Base-by-base conservation (phyloP, 2,797 vertebrate species). In the Pipistrellus nathusii region DNA sequence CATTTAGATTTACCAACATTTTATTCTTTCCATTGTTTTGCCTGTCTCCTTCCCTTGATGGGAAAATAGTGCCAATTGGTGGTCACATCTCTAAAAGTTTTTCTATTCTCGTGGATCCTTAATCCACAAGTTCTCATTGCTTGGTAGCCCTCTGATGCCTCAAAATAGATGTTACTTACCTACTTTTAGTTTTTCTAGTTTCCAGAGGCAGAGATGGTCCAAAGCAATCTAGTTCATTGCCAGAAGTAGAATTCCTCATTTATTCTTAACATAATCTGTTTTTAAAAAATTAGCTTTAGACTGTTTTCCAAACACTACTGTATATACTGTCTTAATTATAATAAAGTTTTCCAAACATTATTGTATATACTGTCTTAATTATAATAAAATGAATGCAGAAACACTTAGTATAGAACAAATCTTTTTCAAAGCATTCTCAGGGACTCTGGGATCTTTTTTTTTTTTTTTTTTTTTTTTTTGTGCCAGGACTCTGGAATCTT, bases 1-100 rank as follows among this genome's bases (percentile, higher is more conserved):
- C 25, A 81, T 91, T 87, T 88, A 90, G 21, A 84, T 76, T 81
- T 85, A 55, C 18, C 32, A 71, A n/a, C 55, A 73, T 85, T 91
- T 85, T 91, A 82, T 23, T 15, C 21, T 66, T 84, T 72, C 7
- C 3, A 4, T 91, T 78, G 25, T 85, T 88, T 13, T 90, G 30
- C 35, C 18, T 93, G 27, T 20, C 27, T 77, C 30, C 27, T 14
- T 89, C 3, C 38, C 32, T 57, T 94, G n/a, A 53, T 66, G 30
- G 51, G 80, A 64, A 75, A 85, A 96, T 10, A 84, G 44, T 91
- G 77, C 66, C 69, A 93, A 30, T 72, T 88, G 3, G 2, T 38
- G 62, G 25, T 35, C 11, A 69, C 2, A 30, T 88, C 38, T 82
- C 55, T 3, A 46, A 59, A 59, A 32, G 15, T 84, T 95, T 91